Conservation (phyloP, 1,140 invertebrate species). For the Trichonephila inaurata region DNA sequence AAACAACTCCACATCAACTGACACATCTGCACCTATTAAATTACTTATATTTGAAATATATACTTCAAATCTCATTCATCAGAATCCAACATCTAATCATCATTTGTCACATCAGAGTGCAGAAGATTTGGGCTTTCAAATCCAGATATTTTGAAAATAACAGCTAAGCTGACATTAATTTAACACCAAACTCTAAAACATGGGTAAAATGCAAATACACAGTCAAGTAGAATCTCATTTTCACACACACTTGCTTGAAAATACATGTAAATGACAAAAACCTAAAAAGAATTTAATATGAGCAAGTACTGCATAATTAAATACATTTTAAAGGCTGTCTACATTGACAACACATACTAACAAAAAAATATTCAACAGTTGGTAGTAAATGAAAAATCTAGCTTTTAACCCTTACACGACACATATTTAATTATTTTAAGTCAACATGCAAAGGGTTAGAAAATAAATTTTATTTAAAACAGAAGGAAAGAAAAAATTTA, state of each 20-base stretch:
- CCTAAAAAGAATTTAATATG: not conserved
- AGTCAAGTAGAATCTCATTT: not conserved
- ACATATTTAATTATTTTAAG: not conserved
- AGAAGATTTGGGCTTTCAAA: slow-evolving; percentile 25
- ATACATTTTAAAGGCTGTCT: not conserved
- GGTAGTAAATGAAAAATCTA: not conserved
- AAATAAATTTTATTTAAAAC: not conserved
- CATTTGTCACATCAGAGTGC: not conserved
- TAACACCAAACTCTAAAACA: not conserved
- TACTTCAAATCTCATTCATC: not conserved
- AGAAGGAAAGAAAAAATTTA: not conserved
- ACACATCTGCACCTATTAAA: not conserved
- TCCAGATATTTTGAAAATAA: slow-evolving; percentile 19
- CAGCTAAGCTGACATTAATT: not conserved
- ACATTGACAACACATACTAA: not conserved
- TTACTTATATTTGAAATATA: not conserved
- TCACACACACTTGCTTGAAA: slow-evolving; percentile 16
- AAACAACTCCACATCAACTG: not conserved
- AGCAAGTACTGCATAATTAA: not conserved
- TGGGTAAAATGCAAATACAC: slow-evolving; percentile 25
- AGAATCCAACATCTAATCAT: not conserved
- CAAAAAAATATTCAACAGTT: slow-evolving; percentile 5
- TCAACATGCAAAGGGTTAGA: not conserved
- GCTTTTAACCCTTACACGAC: not conserved
- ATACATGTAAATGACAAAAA: not conserved